Conservation (phyloP, 2,888 invertebrate genomes). For the Melipona beecheii region DNA sequence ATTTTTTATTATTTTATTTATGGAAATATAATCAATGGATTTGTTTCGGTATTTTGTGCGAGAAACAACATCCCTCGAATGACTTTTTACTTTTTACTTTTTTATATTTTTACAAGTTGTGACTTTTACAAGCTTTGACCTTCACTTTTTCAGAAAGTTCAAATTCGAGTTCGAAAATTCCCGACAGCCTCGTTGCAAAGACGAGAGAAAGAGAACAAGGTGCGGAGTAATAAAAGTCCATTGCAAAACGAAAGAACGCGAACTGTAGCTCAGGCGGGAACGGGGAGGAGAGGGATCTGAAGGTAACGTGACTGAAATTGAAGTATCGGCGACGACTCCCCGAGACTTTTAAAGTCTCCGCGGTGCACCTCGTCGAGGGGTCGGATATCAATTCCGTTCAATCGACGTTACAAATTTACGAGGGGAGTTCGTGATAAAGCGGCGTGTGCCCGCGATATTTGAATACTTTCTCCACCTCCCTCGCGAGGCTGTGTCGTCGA, state of each 20-base stretch:
- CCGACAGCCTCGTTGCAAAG: too few species aligned
- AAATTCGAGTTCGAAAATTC: too few species aligned
- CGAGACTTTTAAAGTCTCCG: neutral
- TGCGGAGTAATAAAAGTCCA: neutral
- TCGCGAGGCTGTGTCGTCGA: neutral
- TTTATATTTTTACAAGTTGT: too few species aligned
- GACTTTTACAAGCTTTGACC: too few species aligned
- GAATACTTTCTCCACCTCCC: neutral
- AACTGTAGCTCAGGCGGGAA: neutral
- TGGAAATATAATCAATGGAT: too few species aligned
- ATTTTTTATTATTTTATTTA: too few species aligned
- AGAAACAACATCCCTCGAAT: too few species aligned
- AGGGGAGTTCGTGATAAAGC: conserved; percentile 9
- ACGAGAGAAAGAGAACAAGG: neutral
- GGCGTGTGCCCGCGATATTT: conserved; percentile 18
- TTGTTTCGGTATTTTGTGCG: too few species aligned
- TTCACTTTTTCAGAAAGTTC: too few species aligned
- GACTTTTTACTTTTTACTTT: too few species aligned
- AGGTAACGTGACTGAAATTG: neutral
- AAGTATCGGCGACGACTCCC: conserved; percentile 1
- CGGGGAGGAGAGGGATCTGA: neutral
- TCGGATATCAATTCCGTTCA: neutral
- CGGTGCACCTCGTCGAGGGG: neutral
- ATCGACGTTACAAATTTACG: conserved; percentile 21
- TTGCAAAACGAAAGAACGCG: neutral